Conservation (phyloP, 2,113 vertebrate species). For the Melanotaenia duboulayi region DNA sequence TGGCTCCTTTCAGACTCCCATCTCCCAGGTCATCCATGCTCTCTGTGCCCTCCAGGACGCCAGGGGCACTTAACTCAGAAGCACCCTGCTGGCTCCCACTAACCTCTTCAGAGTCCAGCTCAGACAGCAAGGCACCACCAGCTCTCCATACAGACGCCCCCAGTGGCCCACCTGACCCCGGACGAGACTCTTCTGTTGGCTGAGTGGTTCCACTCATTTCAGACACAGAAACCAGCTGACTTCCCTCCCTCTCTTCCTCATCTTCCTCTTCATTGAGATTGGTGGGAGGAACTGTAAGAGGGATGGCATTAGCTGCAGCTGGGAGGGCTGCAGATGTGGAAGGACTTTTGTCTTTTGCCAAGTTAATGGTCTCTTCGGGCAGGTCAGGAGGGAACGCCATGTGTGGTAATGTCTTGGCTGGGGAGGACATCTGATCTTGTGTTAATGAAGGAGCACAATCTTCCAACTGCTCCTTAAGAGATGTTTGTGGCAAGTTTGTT, state of each 20-base stretch:
- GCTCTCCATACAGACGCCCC: conserved; percentile 76
- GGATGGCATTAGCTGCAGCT: neutral
- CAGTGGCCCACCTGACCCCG: conserved; percentile 77
- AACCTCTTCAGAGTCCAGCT: conserved; percentile 84
- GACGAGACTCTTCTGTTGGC: conserved; percentile 82
- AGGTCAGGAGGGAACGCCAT: conserved; percentile 23
- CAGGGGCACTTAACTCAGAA: conserved; percentile 83
- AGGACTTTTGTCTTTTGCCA: conserved; percentile 24
- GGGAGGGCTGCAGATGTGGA: conserved; percentile 16
- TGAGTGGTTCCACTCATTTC: conserved; percentile 87
- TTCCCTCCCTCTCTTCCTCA: conserved; percentile 80
- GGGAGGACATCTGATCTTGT: conserved; percentile 6
- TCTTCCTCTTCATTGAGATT: conserved; percentile 77
- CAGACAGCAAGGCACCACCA: conserved; percentile 73
- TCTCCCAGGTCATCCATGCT: conserved; percentile 84
- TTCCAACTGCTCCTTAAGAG: conserved; percentile 9
- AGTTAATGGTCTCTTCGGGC: conserved; percentile 44
- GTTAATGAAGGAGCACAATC: conserved; percentile 20
- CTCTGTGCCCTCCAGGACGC: conserved; percentile 84
- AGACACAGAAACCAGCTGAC: conserved; percentile 81
- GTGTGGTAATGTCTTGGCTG: conserved; percentile 11
- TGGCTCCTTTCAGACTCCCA: conserved; percentile 82
- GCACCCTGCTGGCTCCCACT: conserved; percentile 85
- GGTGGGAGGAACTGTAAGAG: conserved; percentile 13
- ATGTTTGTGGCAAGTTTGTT: conserved; percentile 1